phyloP scores from a whole-genome alignment of 2,797 vertebrate species.

The Myripristis murdjan region DNA sequence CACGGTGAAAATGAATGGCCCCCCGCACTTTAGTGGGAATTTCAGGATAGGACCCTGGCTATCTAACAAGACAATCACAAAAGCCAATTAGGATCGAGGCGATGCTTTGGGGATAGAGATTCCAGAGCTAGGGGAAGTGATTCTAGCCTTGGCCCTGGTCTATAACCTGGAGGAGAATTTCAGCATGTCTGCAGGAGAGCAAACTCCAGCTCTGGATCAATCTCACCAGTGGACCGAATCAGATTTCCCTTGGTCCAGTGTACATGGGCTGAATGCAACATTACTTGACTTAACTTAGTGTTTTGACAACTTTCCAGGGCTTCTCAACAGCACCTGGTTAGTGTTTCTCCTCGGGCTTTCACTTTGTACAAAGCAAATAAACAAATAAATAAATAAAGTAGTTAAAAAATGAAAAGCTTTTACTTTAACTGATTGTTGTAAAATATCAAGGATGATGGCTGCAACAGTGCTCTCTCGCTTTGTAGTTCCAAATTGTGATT shows the following conservation, averaged over 20 bases:
- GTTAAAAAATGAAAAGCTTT: background rate
- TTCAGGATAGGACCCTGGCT: slow-evolving; percentile 77
- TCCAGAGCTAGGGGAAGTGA: slow-evolving; percentile 75
- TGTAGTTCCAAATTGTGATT: too few species aligned
- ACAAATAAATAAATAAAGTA: background rate
- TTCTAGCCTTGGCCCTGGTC: slow-evolving; percentile 71
- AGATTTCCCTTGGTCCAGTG: slow-evolving; percentile 81
- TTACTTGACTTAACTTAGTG: slow-evolving; percentile 68
- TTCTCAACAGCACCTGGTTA: slow-evolving; percentile 36
- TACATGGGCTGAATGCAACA: slow-evolving; percentile 81
- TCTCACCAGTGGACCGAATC: slow-evolving; percentile 79
- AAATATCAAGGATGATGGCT: too few species aligned
- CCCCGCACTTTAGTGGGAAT: slow-evolving; percentile 79
- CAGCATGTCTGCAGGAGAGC: slow-evolving; percentile 68
- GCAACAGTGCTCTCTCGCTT: too few species aligned
- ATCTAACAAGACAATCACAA: slow-evolving; percentile 87
- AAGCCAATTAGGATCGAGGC: slow-evolving; percentile 86
- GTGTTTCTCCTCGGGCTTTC: background rate
- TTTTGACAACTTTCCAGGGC: slow-evolving; percentile 66
- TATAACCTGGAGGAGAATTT: slow-evolving; percentile 76
- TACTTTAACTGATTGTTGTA: background rate
- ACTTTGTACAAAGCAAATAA: background rate
- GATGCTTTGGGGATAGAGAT: slow-evolving; percentile 81
- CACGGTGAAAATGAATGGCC: slow-evolving; percentile 77
- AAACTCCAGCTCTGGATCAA: slow-evolving; percentile 79